These are phyloP conservation scores for Clarias batrachus DNA, from an alignment of 2,113 vertebrate genomes.

Conservation along the genomic window DNA sequence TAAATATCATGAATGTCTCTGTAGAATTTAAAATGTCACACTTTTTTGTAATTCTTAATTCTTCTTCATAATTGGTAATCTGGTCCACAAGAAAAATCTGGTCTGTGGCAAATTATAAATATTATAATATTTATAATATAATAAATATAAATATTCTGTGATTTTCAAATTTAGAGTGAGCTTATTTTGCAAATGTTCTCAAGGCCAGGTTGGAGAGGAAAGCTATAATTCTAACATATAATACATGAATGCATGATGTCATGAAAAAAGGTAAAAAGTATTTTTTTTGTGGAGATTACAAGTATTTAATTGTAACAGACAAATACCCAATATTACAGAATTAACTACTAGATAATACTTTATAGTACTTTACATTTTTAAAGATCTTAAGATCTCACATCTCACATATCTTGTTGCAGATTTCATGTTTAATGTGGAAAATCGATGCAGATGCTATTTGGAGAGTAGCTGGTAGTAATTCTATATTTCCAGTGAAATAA, in stretches of 20 bases:
- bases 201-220: not conserved
- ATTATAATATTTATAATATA: too few species aligned
- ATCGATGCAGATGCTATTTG: conserved; percentile 60
- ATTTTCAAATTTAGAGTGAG: too few species aligned
- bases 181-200: not conserved
- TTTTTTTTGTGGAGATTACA: not conserved
- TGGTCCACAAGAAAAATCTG: not conserved
- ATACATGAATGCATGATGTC: not conserved
- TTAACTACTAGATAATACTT: not conserved
- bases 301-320: not conserved
- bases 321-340: not conserved
- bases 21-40: not conserved
- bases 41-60: not conserved
- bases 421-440: conserved; percentile 56
- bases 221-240: not conserved
- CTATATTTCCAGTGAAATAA: not conserved
- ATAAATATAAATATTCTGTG: too few species aligned
- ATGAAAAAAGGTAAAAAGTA: not conserved
- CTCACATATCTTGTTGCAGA: conserved; percentile 42
- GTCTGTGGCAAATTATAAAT: too few species aligned
- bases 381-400: conserved; percentile 45
- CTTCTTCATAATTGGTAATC: not conserved
- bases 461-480: conserved; percentile 48
- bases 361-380: not conserved
- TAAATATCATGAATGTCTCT: not conserved